Evolutionary conservation across 2,113 vertebrate genomes (phyloP), one percentile per base, ranked within the genome.

Genomic region (Kobus ellipsiprymnus): DNA sequence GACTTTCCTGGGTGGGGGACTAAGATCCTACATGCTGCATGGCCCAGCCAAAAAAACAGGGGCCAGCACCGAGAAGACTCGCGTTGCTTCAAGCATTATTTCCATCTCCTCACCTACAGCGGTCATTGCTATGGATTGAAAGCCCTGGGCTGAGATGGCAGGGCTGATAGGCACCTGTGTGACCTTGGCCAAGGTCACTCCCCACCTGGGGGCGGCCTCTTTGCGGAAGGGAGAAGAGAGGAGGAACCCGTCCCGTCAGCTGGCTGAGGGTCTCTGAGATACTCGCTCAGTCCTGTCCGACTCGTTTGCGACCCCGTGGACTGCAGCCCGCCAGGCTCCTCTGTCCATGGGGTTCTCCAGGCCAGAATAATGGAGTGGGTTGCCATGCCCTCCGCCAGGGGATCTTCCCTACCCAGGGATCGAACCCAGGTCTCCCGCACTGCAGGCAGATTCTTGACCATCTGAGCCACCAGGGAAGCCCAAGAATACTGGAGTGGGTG

Each of bases 191-290:
- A 57, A 57, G 80, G 27, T 17, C 62, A 8, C 52, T 71, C 52
- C 19, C 85, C 21, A 5, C 36, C 57, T 23, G 13, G 0, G 52
- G 40, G 10, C 2, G 0, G 15, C 23, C n/a, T n/a, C 55, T 62
- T 77, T 14, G 29, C 27, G 44, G 10, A 4, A 46, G 25, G 3
- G 48, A 67, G 84, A 64, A 81, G 4, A 55, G 19, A 46, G 57
- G 62, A 84, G 0, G 3, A 23, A 3, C 16, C 16, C 9, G 6
- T 10, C 36, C 67, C 7, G 0, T 44, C 29, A 19, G 19, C 77
- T 48, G 40, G 44, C 82, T 7, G 0, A 0, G 40, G 85, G 82
- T 8, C 57, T 80, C 50, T n/a, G 86, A 82, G 25, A 19, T 29
- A 62, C 11, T 71, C 1, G 17, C 64, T 71, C 33, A 36, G 64